Percentiles rank a stretch among this genome's conserved stretches.
Conservation (phyloP, 2,888 invertebrate genomes). For the Drosophila borealis region DNA sequence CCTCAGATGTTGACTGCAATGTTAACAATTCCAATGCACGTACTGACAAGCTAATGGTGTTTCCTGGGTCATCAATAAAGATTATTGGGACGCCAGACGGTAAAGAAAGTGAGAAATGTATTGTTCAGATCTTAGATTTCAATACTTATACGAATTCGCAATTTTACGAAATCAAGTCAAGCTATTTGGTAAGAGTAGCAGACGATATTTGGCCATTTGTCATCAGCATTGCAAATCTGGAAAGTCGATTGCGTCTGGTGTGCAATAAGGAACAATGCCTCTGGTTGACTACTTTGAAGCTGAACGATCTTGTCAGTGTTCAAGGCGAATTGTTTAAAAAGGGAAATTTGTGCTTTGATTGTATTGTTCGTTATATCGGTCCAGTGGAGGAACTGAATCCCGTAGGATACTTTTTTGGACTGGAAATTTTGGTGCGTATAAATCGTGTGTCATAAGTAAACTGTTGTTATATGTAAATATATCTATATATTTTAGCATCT, state of each 20-base stretch:
- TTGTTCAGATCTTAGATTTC: slow-evolving; percentile 77
- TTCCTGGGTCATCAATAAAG: slow-evolving; percentile 70
- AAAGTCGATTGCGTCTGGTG: slow-evolving; percentile 86
- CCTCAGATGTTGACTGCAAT: slow-evolving; percentile 27
- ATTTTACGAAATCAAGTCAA: slow-evolving; percentile 75
- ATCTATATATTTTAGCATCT: slow-evolving; percentile 60
- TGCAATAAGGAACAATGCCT: slow-evolving; percentile 83
- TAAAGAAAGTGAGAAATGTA: slow-evolving; percentile 53
- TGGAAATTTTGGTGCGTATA: slow-evolving; percentile 86
- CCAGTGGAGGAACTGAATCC: slow-evolving; percentile 86
- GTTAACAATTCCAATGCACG: slow-evolving; percentile 17
- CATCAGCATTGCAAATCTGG: slow-evolving; percentile 85
- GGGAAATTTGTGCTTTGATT: slow-evolving; percentile 58
- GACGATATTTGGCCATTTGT: slow-evolving; percentile 86
- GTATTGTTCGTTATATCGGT: slow-evolving; percentile 86
- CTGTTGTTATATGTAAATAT: neutral
- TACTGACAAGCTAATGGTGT: slow-evolving; percentile 37
- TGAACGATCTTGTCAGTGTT: slow-evolving; percentile 82
- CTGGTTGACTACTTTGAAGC: slow-evolving; percentile 80
- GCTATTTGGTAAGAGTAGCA: slow-evolving; percentile 63
- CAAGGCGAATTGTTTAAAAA: slow-evolving; percentile 83
- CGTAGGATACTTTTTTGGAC: slow-evolving; percentile 87
- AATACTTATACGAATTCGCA: slow-evolving; percentile 71
- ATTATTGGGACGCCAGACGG: slow-evolving; percentile 50
- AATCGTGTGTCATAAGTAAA: neutral